Conservation (phyloP, 2,113 vertebrate genomes). For the Nothobranchius kuhntae region DNA sequence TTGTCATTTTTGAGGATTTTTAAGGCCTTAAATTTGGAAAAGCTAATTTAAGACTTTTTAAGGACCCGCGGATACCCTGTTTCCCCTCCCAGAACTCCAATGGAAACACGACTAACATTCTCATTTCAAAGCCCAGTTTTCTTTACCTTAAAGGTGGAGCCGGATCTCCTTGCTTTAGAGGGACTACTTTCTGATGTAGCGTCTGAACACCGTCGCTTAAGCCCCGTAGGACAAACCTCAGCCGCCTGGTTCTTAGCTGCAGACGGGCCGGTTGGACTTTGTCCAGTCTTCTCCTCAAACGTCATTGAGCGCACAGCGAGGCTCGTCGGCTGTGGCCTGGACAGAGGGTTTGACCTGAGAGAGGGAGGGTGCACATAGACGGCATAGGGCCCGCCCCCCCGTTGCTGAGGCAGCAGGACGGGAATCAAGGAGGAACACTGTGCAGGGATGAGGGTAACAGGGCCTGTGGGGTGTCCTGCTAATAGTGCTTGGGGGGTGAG, state of each 20-base stretch:
- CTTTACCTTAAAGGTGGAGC: constrained; percentile 66
- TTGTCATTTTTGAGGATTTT: no score
- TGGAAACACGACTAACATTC: no score
- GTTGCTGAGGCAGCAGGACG: constrained; percentile 83
- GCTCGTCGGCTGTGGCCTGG: constrained; percentile 78
- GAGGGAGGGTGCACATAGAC: constrained; percentile 85
- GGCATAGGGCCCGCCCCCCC: constrained; percentile 78
- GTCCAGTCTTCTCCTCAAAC: constrained; percentile 72
- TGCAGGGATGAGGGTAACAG: constrained; percentile 74
- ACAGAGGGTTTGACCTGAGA: constrained; percentile 72
- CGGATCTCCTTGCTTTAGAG: constrained; percentile 76
- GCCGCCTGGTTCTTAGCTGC: constrained; percentile 16
- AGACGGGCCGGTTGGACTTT: constrained; percentile 33
- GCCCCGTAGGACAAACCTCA: constrained; percentile 53
- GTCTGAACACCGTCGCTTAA: constrained; percentile 76
- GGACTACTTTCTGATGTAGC: constrained; percentile 61
- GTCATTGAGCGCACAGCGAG: constrained; percentile 83
- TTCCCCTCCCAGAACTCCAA: no score
- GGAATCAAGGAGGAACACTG: constrained; percentile 81
- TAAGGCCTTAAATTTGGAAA: no score
- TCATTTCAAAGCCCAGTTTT: background rate
- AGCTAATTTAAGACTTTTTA: no score
- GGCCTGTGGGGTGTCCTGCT: constrained; percentile 57
- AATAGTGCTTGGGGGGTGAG: constrained; percentile 39
- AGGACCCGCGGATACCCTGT: no score